Percentiles rank a stretch among this genome's conserved stretches.
phyloP scores from a whole-genome alignment of 2,797 vertebrate species.

The Halcyon leucocephala region DNA sequence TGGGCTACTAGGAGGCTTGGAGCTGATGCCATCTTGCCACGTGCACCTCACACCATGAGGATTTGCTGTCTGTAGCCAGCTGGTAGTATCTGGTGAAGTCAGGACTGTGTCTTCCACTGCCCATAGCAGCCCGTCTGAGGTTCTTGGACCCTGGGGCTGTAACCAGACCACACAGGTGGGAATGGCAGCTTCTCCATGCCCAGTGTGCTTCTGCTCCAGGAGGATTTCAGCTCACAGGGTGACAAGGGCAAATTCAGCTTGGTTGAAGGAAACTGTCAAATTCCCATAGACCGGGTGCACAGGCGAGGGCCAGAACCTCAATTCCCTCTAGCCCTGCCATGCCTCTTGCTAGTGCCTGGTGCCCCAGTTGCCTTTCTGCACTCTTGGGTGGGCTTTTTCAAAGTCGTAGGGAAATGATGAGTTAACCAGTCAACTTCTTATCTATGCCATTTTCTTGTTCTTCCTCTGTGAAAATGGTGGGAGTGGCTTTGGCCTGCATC shows the following conservation, averaged over 20 bases:
- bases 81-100: not conserved
- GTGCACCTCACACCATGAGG: not conserved
- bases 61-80: not conserved
- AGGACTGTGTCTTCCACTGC: not conserved
- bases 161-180: accelerated
- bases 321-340: not conserved
- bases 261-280: not conserved
- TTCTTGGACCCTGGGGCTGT: not conserved
- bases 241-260: not conserved
- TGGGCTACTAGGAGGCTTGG: not conserved
- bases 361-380: not conserved
- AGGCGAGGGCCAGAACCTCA: accelerated
- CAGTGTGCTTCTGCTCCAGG: not conserved
- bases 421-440: not conserved
- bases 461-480: not conserved
- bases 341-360: not conserved
- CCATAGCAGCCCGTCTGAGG: not conserved
- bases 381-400: not conserved
- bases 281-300: not conserved
- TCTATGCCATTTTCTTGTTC: not conserved
- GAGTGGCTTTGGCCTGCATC: not conserved
- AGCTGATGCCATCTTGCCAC: not conserved
- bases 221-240: not conserved
- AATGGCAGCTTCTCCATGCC: not conserved
- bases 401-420: not conserved